Percentiles rank a stretch among this genome's conserved stretches.
phyloP scores from a whole-genome alignment of 2,888 invertebrate species.

The Agrochola litura region DNA sequence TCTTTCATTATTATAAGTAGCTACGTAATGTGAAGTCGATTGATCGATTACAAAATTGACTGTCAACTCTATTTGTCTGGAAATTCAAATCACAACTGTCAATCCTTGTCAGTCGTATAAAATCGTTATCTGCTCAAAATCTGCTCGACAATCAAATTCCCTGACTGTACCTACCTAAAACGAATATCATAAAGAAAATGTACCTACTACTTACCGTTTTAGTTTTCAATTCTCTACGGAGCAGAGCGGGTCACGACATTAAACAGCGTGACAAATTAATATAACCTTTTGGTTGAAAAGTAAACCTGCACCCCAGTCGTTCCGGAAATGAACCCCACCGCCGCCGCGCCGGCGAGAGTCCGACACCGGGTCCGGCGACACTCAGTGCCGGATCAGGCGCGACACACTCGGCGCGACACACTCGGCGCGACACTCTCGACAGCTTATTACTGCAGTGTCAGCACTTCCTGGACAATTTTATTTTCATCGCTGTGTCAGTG shows the following conservation, averaged over 20 bases:
- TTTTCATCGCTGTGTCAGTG: constrained; percentile 23
- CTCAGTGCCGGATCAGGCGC: neutral
- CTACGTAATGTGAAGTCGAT: neutral
- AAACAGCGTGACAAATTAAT: neutral
- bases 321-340: constrained; percentile 24
- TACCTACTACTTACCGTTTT: neutral
- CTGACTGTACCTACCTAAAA: neutral
- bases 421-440: no score
- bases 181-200: neutral
- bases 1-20: neutral
- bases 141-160: neutral
- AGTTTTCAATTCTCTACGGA: neutral
- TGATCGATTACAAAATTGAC: neutral
- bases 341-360: neutral
- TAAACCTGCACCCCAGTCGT: neutral
- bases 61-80: neutral
- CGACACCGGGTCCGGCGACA: constrained; percentile 11
- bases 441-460: constrained; percentile 53
- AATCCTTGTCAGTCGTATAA: neutral
- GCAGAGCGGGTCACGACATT: neutral
- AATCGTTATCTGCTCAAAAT: neutral
- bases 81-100: neutral
- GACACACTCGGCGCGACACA: neutral
- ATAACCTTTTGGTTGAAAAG: neutral
- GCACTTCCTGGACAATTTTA: constrained; percentile 13